Conservation (phyloP, 2,797 vertebrate genomes). For the Coilia nasus region DNA sequence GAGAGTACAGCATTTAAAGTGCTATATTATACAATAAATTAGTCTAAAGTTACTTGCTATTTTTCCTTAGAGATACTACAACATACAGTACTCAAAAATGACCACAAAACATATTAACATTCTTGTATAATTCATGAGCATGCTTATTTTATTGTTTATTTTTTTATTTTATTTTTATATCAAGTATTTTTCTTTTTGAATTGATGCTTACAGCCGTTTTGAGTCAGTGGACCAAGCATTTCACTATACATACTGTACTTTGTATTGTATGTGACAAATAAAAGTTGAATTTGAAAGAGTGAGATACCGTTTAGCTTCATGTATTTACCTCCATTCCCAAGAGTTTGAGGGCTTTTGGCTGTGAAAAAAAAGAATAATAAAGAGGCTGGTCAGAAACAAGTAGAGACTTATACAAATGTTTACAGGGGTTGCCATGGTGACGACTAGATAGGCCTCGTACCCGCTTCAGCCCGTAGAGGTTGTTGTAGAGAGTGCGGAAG, state of each 20-base stretch:
- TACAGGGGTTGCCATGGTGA: too few species aligned
- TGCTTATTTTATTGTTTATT: too few species aligned
- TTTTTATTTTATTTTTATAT: too few species aligned
- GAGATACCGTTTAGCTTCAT: background rate
- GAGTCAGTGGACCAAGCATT: too few species aligned
- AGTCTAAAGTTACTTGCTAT: background rate
- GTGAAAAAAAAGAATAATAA: constrained; percentile 44
- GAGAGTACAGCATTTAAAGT: background rate
- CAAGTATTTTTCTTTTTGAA: too few species aligned
- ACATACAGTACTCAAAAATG: background rate
- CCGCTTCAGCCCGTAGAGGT: constrained; percentile 95
- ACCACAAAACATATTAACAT: too few species aligned
- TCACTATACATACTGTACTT: too few species aligned
- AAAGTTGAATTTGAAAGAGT: too few species aligned
- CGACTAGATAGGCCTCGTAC: constrained; percentile 73
- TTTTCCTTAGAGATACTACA: background rate
- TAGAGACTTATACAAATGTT: background rate
- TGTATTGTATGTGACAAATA: too few species aligned
- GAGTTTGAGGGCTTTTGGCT: constrained; percentile 98
- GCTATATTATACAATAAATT: background rate
- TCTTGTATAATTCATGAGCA: too few species aligned
- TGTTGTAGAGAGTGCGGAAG: constrained; percentile 97
- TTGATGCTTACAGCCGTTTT: too few species aligned
- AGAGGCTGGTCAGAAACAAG: constrained; percentile 33
- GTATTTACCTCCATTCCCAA: constrained; percentile 93